Conservation (phyloP, 2,113 vertebrate genomes). For the Suricata suricatta region DNA sequence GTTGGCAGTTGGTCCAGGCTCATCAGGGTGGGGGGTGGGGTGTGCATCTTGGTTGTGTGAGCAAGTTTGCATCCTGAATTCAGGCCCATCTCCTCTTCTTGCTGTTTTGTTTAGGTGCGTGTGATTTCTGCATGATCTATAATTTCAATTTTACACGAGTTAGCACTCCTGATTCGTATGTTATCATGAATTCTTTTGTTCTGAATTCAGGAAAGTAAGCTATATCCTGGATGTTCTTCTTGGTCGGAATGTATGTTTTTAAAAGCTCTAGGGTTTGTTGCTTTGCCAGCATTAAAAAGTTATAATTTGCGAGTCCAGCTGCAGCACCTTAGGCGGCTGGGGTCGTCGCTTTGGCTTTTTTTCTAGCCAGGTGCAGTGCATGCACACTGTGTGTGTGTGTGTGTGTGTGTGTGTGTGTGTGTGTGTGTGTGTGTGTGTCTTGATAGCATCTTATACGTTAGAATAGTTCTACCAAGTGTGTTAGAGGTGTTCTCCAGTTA, state of each 20-base stretch:
- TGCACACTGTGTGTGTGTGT: no score
- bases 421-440: background rate
- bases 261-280: background rate
- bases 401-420: no score
- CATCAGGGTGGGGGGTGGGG: no score
- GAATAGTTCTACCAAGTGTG: background rate
- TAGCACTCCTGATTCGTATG: background rate
- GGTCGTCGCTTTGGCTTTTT: background rate
- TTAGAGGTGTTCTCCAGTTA: background rate
- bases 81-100: background rate
- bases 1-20: background rate
- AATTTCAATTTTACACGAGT: background rate
- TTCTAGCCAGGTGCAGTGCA: background rate
- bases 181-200: conserved; percentile 5
- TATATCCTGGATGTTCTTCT: background rate
- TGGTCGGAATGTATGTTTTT: background rate
- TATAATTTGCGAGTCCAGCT: background rate
- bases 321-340: background rate
- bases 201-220: background rate
- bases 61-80: background rate
- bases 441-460: background rate
- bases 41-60: background rate
- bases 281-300: background rate
- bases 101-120: background rate
- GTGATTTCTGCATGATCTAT: background rate